Evolutionary conservation across 2,797 vertebrate genomes (phyloP), one percentile per base, ranked within the genome.

Genomic region (Aulostomus chinensis): DNA sequence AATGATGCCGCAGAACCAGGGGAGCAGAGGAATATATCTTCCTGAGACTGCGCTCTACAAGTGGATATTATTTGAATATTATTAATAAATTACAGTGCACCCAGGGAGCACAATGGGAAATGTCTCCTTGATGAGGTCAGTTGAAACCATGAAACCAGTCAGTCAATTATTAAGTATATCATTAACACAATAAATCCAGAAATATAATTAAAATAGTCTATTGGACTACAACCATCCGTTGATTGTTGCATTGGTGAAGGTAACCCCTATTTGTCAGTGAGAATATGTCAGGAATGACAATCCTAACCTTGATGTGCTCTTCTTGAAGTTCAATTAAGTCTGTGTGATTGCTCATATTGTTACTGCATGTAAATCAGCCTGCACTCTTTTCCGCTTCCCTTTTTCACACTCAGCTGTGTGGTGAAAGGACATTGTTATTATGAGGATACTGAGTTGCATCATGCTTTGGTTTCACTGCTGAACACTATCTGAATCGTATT

Each of bases 301-400:
- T 77, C 40, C 78, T 81, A 80, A 84, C 76, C 81, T 81, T 83
- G 72, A 77, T 58, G 25, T 70, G 76, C 67, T 80, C 83, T 80
- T 84, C 74, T 78, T 78, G 46, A 79, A 73, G 70, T 84, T 69
- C 76, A 84, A 87, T 89, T 86, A 88, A 74, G 76, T 79, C 63
- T 62, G 72, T 74, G 55, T 83, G 83, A 86, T 85, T 80, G 77
- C 75, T 80, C 56, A 58, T 60, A 76, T 81, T 80, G 62, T 83
- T 60, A 12, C 61, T 54, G 78, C 64, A 83, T 83, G 68, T 76
- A 78, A 84, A 83, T 86, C 66, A 79, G 58, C 28, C 25, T 4
- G 31, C 34, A 11, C 41, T 42, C 35, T 26, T 12, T 34, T 35
- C 41, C 46, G 43, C 50, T 53, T 67, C 57, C 31, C 30, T 65